Evolutionary conservation across 2,797 vertebrate species (phyloP).

Genomic region (Petrocephalus sullivani): DNA sequence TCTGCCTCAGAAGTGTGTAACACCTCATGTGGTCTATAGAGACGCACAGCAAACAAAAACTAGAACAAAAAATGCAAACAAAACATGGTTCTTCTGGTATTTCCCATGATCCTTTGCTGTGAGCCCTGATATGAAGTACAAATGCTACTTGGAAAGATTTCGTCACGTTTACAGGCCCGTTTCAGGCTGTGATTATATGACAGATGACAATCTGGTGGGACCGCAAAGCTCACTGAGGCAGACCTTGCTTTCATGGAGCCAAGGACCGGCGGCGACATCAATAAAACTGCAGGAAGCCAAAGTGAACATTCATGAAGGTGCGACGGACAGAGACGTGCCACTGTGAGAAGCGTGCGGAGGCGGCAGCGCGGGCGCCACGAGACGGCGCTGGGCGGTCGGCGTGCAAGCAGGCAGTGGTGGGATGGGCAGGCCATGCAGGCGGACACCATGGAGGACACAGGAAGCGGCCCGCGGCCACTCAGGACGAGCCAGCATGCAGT

Average conservation of each 20-base stretch:
- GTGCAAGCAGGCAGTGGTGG: not conserved
- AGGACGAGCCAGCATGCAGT: conserved; percentile 23
- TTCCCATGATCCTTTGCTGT: not conserved
- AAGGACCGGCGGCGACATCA: not conserved
- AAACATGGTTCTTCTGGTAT: not conserved
- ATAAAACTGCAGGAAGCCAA: conserved; percentile 25
- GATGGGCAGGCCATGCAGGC: conserved; percentile 43
- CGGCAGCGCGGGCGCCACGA: not conserved
- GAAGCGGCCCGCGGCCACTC: conserved; percentile 19
- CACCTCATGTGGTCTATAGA: not conserved
- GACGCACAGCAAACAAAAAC: conserved; percentile 33
- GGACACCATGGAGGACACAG: conserved; percentile 24
- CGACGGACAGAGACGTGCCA: not conserved
- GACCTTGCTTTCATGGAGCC: not conserved
- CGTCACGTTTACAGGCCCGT: not conserved
- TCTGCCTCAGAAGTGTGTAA: not conserved
- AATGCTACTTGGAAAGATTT: not conserved
- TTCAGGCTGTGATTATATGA: not conserved
- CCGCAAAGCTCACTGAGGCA: not conserved
- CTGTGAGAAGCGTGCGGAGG: not conserved
- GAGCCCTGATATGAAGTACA: not conserved
- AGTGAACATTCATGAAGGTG: conserved; percentile 19
- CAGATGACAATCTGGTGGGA: not conserved
- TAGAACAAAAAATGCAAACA: not conserved
- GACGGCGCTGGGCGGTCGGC: not conserved